Evolutionary conservation across 2,113 vertebrate genomes (phyloP), one percentile per base, ranked within the genome.

Genomic region (Miniopterus natalensis): DNA sequence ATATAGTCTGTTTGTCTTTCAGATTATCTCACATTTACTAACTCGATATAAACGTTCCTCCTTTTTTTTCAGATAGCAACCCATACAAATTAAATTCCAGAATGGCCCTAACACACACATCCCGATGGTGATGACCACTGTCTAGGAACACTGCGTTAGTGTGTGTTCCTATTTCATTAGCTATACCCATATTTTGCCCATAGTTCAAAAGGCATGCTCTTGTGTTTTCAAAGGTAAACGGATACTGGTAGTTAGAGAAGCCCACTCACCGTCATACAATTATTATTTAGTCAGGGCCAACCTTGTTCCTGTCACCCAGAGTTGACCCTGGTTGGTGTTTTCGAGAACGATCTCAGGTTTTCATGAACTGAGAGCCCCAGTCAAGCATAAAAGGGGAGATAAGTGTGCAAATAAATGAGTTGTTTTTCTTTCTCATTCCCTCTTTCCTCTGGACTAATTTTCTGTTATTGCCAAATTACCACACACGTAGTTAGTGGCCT

Each of bases 1-100:
- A 86, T 89, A 75, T 92, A 73, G 90, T 94, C 53, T 97, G 73
- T 86, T 92, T 96, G 73, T 93, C 87, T 90, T 94, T 88, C 27
- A 21, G 29, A 79, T 95, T 57, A 57, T 95, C 63, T 92, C 84
- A 74, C 53, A 83, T 73, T 89, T 77, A 59, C 15, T 49, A 81
- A 85, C 79, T 84, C 73, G 49, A 61, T 95, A 90, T 53, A 85
- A 63, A 65, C 61, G 75, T 79, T 80, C 57, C 90, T 88, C 40
- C 73, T 75, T 25, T 55, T 95, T 47, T 93, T 81, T 90, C 90
- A 90, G 83, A 79, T 59, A 18, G 45, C 15, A 63, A 1, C 40
- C 42, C 36, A 23, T 78, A 63, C 45, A 68, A 84, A 68, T 59
- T 71, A 55, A 57, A 63, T 92, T 77, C 92, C 8, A 49, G 63